Percentiles rank a stretch among this genome's conserved stretches.
Evolutionary conservation across 2,797 vertebrate genomes (phyloP).

Genomic region (Arnoldichthys spilopterus): DNA sequence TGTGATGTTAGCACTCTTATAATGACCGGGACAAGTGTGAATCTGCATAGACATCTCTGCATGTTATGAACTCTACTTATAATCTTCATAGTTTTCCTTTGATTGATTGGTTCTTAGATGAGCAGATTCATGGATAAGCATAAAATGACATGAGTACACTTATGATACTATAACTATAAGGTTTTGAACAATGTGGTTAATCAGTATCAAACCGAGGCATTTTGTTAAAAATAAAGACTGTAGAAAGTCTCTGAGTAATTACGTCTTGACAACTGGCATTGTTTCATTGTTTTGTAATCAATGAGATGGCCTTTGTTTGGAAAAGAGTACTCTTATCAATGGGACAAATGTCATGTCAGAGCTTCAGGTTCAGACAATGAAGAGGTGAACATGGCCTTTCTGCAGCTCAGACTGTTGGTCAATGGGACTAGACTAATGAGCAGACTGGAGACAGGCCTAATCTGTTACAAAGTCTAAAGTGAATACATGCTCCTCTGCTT

Average conservation of each 20-base stretch:
- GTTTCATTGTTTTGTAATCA: slow-evolving; percentile 34
- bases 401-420: not conserved
- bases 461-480: slow-evolving; percentile 5
- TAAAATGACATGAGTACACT: no score
- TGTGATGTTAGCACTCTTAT: no score
- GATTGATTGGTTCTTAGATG: no score
- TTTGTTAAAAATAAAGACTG: not conserved
- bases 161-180: no score
- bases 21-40: no score
- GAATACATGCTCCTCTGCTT: slow-evolving; percentile 1
- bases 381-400: slow-evolving; percentile 19
- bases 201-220: not conserved
- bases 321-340: slow-evolving; percentile 30
- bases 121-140: no score
- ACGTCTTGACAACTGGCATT: slow-evolving; percentile 14
- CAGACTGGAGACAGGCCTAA: slow-evolving; percentile 1
- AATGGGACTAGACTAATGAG: not conserved
- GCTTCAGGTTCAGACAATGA: slow-evolving; percentile 20
- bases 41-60: no score
- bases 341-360: slow-evolving; percentile 26
- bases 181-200: not conserved
- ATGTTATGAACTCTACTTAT: no score
- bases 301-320: not conserved
- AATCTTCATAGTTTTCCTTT: no score
- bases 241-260: not conserved